Evolutionary conservation across 92 coral and sea anemone genomes (phyloP).

Genomic region (Plumapathes pennacea): DNA sequence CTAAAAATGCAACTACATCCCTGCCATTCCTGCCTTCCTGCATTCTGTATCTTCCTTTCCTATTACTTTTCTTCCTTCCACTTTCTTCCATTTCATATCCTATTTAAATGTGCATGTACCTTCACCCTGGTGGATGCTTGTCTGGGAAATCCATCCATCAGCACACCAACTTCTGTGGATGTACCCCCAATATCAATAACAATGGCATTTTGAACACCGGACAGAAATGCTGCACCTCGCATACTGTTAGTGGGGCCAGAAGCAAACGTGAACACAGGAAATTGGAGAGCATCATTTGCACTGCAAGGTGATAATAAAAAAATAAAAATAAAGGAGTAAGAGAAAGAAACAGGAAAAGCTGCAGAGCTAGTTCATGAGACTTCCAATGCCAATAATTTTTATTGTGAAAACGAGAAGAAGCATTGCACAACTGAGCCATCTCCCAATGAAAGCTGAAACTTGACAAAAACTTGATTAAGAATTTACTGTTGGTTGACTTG

Average conservation of each 20-base stretch:
- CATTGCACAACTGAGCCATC: too few relatives aligned
- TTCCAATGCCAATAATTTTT: too few relatives aligned
- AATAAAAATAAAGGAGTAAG: too few relatives aligned
- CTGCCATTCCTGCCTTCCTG: neutral
- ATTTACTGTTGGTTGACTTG: too few relatives aligned
- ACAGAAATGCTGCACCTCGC: constrained; percentile 91
- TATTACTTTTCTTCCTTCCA: neutral
- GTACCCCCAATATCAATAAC: constrained; percentile 97
- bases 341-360: too few relatives aligned
- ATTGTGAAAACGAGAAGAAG: too few relatives aligned
- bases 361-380: too few relatives aligned
- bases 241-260: constrained; percentile 98
- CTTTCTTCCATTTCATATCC: too few relatives aligned
- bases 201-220: constrained; percentile 79
- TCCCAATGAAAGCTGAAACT: too few relatives aligned
- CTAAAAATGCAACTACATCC: neutral
- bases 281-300: constrained; percentile 57
- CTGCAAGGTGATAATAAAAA: too few relatives aligned
- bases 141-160: constrained; percentile 81
- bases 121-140: constrained; percentile 87
- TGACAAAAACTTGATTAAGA: too few relatives aligned
- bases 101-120: too few relatives aligned
- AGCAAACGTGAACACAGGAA: constrained; percentile 91
- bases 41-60: neutral
- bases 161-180: constrained; percentile 84